These are phyloP conservation scores for Oreotragus oreotragus DNA, from an alignment of 2,113 vertebrate genomes.

Conservation along the genomic window DNA sequence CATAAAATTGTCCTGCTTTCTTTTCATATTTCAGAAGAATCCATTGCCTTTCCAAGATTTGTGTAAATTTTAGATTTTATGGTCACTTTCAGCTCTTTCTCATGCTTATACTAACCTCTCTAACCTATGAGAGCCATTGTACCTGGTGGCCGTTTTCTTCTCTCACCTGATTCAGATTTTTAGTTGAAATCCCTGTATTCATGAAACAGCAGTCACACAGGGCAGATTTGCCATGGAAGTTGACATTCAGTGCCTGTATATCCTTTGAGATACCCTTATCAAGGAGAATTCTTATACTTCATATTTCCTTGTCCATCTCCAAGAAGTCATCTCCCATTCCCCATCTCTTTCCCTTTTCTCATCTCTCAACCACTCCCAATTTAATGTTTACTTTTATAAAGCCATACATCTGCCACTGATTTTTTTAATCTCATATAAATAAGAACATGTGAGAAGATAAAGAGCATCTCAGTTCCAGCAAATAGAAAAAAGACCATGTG, in stretches of 20 bases:
- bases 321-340: no score
- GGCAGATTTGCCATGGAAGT: neutral
- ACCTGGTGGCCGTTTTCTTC: neutral
- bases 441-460: neutral
- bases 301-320: neutral
- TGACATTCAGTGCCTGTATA: rapidly evolving
- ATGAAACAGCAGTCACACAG: neutral
- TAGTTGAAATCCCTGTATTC: neutral
- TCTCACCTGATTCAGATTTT: neutral
- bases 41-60: neutral
- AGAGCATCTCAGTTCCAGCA: neutral
- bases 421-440: neutral
- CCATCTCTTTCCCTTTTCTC: neutral
- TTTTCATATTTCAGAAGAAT: neutral
- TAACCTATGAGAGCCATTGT: rapidly evolving
- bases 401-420: neutral
- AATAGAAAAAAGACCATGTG: neutral
- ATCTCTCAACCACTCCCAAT: neutral
- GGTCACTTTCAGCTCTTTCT: neutral
- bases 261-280: neutral
- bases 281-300: neutral
- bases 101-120: neutral
- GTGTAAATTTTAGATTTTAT: neutral
- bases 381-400: neutral
- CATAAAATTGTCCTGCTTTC: neutral